Base-by-base conservation (phyloP, 2,888 invertebrate genomes). In the Melieria omissa region DNA sequence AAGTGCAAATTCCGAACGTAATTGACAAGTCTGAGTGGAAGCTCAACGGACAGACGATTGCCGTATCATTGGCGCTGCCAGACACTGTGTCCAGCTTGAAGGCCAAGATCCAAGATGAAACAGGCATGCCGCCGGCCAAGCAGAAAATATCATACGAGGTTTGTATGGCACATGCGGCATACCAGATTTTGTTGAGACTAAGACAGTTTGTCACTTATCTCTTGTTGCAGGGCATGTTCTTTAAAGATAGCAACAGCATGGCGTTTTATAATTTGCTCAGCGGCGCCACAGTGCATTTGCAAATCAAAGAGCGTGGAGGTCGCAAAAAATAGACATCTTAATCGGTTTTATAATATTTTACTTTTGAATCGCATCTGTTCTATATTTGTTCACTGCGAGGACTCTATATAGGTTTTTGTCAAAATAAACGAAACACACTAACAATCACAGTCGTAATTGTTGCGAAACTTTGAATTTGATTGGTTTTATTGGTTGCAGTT, bases 301-400 rank as follows among this genome's bases (percentile, higher is more conserved):
- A 97, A 85, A 91, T 98, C 69, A 99, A 99, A 88, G 99, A 99
- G 88, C 92, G 99, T 88, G 99, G 99, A 84, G 99, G 99, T 16
- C 90, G 98, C 71, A 99, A 98, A 88, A 98, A 98, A 86, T 99
- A 93, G 89, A 80, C 3, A 29, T 14, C 8, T 66, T 29, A 29
- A 1, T 29, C 29, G 29, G 29, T 29, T 29, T 29, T 29, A 29
- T 29, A 29, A 29, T 29, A 29, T 29, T 29, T 29, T 29, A 29
- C 29, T 29, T 29, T 29, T 29, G 2, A 29, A 29, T 29, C 29
- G 29, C 29, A 29, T 29, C 29, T 29, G 29, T 29, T 29, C 29
- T 29, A 29, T 2, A 29, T 29, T 29, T 29, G 29, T 29, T 29
- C 29, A 29, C 29, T 29, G 29, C 29, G 29, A 29, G 29, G 29